A percentile compares a stretch with the other conserved stretches of the same genome.
Conservation (phyloP, 2,888 invertebrate species). For the Seladonia tumulorum region DNA sequence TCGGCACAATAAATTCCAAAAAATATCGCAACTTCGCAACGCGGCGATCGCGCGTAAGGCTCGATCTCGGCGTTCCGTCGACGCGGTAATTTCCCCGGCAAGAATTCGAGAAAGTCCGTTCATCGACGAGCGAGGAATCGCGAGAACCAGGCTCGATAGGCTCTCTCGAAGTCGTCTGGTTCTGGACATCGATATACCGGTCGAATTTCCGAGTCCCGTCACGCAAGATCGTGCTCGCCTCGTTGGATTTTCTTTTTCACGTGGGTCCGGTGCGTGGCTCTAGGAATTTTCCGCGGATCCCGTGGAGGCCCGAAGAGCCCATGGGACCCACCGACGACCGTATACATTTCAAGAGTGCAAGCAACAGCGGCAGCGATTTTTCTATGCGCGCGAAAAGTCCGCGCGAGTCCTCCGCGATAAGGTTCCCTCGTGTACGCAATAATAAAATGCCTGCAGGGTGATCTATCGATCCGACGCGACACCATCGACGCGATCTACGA, state of each 20-base stretch:
- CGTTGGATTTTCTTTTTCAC: slow-evolving; percentile 68
- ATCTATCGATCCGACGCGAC: slow-evolving; percentile 78
- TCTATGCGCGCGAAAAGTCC: background rate
- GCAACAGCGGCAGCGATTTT: background rate
- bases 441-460: slow-evolving; percentile 80
- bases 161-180: slow-evolving; percentile 17
- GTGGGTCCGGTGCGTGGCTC: slow-evolving; percentile 59
- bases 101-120: slow-evolving; percentile 46
- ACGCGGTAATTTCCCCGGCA: slow-evolving; percentile 48
- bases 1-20: background rate
- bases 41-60: background rate
- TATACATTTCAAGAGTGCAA: background rate
- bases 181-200: slow-evolving; percentile 20
- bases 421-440: slow-evolving; percentile 42
- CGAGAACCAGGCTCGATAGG: slow-evolving; percentile 31
- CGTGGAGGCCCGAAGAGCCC: slow-evolving; percentile 66
- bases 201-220: slow-evolving; percentile 68
- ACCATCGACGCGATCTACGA: slow-evolving; percentile 59
- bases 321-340: background rate
- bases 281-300: slow-evolving; percentile 76
- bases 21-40: background rate
- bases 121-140: slow-evolving; percentile 31
- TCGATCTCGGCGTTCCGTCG: background rate
- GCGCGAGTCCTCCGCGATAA: slow-evolving; percentile 36
- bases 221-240: slow-evolving; percentile 68